Conservation (phyloP, 2,113 vertebrate genomes). For the Macrotis lagotis region DNA sequence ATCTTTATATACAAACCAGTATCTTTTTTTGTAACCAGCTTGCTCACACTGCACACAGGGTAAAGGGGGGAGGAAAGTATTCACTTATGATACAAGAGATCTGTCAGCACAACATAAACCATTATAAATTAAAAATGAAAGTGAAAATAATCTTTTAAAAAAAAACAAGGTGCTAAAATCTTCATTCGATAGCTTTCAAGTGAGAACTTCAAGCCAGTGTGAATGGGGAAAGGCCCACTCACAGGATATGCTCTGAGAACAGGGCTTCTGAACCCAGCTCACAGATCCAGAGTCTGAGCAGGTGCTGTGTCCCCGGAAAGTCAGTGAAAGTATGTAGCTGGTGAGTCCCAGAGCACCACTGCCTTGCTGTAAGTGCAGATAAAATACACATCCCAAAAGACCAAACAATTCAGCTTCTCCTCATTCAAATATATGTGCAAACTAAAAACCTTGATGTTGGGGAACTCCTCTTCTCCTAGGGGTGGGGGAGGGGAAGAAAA, state of each 20-base stretch:
- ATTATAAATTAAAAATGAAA: conserved; percentile 85
- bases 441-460: conserved; percentile 72
- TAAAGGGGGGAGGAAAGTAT: conserved; percentile 61
- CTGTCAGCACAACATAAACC: conserved; percentile 86
- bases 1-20: conserved; percentile 95
- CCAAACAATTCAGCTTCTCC: conserved; percentile 60
- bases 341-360: background rate
- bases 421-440: conserved; percentile 77
- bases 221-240: conserved; percentile 68
- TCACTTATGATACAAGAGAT: conserved; percentile 81
- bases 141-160: conserved; percentile 44
- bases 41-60: conserved; percentile 77
- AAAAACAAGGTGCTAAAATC: conserved; percentile 87
- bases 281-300: background rate
- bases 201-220: conserved; percentile 80
- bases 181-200: conserved; percentile 83
- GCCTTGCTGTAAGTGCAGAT: background rate
- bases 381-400: background rate
- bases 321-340: background rate
- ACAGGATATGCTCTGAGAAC: background rate
- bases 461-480: conserved; percentile 45
- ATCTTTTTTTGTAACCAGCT: conserved; percentile 86
- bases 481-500: conserved; percentile 54
- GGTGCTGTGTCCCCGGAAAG: background rate
- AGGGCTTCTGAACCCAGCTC: background rate